A percentile compares a stretch with the other conserved stretches of the same genome.
Conservation (phyloP, 2,113 vertebrate species). For the Petrocephalus microphthalmus region DNA sequence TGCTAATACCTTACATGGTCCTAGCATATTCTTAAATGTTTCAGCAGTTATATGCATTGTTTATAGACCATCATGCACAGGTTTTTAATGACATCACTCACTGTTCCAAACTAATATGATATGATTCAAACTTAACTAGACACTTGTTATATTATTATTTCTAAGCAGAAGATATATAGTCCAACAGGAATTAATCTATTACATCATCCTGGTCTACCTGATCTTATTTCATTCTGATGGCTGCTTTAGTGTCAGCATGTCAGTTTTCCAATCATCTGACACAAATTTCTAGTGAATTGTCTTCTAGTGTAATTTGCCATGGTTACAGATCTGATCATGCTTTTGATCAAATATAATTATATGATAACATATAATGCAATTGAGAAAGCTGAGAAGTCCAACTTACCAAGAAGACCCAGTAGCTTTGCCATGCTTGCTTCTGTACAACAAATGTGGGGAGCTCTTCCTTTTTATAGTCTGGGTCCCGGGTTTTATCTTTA, state of each 20-base stretch:
- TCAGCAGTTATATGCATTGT: background rate
- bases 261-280: too few species aligned
- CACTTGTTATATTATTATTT: background rate
- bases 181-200: background rate
- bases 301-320: too few species aligned
- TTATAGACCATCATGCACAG: background rate
- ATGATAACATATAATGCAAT: too few species aligned
- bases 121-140: background rate
- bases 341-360: background rate
- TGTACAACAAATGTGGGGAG: slow-evolving; percentile 24
- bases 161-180: background rate
- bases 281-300: too few species aligned
- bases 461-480: slow-evolving; percentile 37
- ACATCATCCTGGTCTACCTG: background rate
- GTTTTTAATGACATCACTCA: background rate
- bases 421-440: slow-evolving; percentile 50
- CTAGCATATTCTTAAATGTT: background rate
- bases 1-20: background rate
- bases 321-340: background rate
- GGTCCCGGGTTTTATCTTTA: background rate
- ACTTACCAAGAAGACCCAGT: slow-evolving; percentile 49
- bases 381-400: background rate
- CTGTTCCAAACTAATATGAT: background rate
- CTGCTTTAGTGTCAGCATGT: too few species aligned
- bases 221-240: background rate